Evolutionary conservation across 2,888 invertebrate species (phyloP), one percentile per base, ranked within the genome.

Genomic region (Chouioia cunea): DNA sequence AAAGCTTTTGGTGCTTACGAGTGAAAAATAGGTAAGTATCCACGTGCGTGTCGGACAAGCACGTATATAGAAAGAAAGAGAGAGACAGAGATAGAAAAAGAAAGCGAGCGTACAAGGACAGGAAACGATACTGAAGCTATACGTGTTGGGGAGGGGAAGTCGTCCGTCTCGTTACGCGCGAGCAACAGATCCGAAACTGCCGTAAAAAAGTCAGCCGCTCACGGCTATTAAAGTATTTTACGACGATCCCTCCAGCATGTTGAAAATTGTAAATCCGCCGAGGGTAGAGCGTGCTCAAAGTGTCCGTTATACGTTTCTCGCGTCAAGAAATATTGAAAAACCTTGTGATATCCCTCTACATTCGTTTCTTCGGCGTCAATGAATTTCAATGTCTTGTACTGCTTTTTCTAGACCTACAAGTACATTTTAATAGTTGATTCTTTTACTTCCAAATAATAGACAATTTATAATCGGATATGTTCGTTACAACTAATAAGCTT

Each of bases 171-270:
- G 36, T 36, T 36, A 36, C 36, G 36, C 27, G 58, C 36, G 22
- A 59, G 59, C 59, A 59, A 59, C 59, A 47, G 59, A 59, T 59
- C 46, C 59, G 47, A 65, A 65, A 71, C 72, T 74, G 56, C 65
- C 46, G 58, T 58, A 50, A 58, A 65, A 59, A 57, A 60, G 62
- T 53, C 46, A 43, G 53, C 54, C 54, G 54, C 15, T 20, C 52
- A 22, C 18, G 57, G 44, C 64, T 44, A 16, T 48, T 50, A 62
- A 62, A 57, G 65, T 57, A 18, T 57, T 65, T 65, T 65, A 65
- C 65, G 46, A 22, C 58, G 65, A 57, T 27, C 16, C 20, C 46
- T 18, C 36, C 6, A 6, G 36, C 36, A 36, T 36, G 16, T n/a
- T 54, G 64, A 65, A 65, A 65, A 65, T 65, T 65, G 57, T 58